These are phyloP conservation scores for Scyliorhinus canicula DNA, from an alignment of 2,797 vertebrate species.

Conservation along the genomic window DNA sequence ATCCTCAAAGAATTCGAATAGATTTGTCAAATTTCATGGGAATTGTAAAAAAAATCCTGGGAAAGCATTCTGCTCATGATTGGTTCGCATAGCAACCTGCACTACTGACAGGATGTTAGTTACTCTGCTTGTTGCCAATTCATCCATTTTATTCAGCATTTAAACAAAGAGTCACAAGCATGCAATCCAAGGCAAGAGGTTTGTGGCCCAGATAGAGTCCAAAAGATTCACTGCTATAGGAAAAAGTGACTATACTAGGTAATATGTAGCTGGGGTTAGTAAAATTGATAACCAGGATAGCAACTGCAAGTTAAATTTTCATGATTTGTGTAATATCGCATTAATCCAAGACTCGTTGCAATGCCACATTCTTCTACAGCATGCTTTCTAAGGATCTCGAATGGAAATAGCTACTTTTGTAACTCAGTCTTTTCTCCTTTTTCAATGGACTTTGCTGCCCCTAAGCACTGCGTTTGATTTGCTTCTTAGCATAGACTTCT, in stretches of 20 bases:
- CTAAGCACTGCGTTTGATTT: background rate
- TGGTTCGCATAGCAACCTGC: background rate
- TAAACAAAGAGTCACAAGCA: background rate
- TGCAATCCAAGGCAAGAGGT: background rate
- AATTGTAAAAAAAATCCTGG: background rate
- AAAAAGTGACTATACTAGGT: background rate
- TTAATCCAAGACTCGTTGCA: background rate
- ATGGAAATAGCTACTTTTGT: background rate
- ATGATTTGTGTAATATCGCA: background rate
- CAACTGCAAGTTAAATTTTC: background rate
- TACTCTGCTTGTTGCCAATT: background rate
- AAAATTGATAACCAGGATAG: background rate
- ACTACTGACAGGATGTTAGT: background rate
- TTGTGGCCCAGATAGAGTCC: background rate
- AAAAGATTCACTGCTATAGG: background rate
- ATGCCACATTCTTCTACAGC: background rate
- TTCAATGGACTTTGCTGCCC: background rate
- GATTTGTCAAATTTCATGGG: no score
- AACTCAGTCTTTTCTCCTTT: background rate
- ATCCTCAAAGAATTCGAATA: no score
- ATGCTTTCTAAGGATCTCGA: background rate
- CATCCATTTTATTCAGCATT: background rate
- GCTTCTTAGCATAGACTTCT: background rate
- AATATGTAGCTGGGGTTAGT: background rate
- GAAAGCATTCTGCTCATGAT: background rate